Evolutionary conservation across 2,888 invertebrate species (phyloP).

Genomic region (Noctua janthe): DNA sequence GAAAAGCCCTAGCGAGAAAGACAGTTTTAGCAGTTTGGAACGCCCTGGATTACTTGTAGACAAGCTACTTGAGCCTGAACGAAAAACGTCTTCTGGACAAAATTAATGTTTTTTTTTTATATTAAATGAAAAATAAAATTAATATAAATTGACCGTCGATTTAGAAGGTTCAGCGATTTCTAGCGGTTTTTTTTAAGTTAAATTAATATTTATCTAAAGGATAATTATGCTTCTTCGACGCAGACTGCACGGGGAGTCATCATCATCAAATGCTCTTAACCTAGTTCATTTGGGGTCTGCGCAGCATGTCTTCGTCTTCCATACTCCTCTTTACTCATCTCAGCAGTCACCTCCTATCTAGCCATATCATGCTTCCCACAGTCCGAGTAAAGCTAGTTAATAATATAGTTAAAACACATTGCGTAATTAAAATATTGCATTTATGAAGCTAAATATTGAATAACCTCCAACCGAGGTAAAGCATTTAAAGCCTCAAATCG

Average conservation of each 20-base stretch:
- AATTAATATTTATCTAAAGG: too few species aligned
- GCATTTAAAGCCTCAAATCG: background rate
- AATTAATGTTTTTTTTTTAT: constrained; percentile 61
- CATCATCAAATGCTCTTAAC: too few species aligned
- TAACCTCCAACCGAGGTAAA: background rate
- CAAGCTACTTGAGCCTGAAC: constrained; percentile 73
- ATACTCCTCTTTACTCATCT: too few species aligned
- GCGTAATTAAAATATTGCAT: background rate
- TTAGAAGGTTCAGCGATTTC: constrained; percentile 31
- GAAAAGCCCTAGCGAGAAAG: constrained; percentile 62
- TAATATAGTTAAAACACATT: background rate
- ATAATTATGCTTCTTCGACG: background rate
- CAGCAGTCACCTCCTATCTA: too few species aligned
- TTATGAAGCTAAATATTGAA: background rate
- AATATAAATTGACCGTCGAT: background rate
- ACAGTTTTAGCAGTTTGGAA: constrained; percentile 55
- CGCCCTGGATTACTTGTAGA: constrained; percentile 71
- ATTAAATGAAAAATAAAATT: background rate
- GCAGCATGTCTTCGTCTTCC: too few species aligned
- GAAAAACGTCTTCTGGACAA: constrained; percentile 74
- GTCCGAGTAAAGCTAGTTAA: background rate
- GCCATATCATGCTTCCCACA: too few species aligned
- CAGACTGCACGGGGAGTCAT: background rate
- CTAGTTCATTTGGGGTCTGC: background rate
- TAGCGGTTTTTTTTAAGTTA: background rate